Conservation (phyloP, 2,113 vertebrate genomes). For the Gymnocephalus cernua region DNA sequence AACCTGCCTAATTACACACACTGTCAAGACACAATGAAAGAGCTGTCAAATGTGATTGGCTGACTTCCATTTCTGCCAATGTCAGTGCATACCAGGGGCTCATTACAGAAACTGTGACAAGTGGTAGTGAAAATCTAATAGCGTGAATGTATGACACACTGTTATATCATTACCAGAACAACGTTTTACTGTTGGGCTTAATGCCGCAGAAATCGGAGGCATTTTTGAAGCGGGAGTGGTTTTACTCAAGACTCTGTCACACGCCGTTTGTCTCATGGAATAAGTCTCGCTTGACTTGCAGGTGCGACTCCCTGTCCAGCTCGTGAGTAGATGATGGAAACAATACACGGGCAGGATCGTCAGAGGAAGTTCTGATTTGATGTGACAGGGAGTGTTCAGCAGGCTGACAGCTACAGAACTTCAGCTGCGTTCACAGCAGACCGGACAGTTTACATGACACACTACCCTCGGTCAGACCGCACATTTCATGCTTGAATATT, state of each 20-base stretch:
- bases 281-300: slow-evolving; percentile 22
- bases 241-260: slow-evolving; percentile 16
- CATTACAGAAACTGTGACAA: slow-evolving; percentile 65
- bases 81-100: slow-evolving; percentile 74
- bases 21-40: slow-evolving; percentile 63
- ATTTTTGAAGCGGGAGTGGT: slow-evolving; percentile 23
- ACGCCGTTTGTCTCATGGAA: slow-evolving; percentile 20
- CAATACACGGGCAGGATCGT: slow-evolving; percentile 11
- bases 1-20: slow-evolving; percentile 56
- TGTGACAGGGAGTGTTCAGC: slow-evolving; percentile 22
- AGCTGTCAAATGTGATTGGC: slow-evolving; percentile 67
- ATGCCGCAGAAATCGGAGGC: slow-evolving; percentile 39
- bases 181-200: slow-evolving; percentile 52
- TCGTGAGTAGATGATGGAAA: slow-evolving; percentile 29
- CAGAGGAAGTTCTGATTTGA: slow-evolving; percentile 30
- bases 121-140: slow-evolving; percentile 79
- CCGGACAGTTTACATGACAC: slow-evolving; percentile 46
- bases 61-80: slow-evolving; percentile 55
- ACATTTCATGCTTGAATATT: slow-evolving; percentile 36
- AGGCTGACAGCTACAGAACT: slow-evolving; percentile 26
- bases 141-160: slow-evolving; percentile 58
- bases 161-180: slow-evolving; percentile 65
- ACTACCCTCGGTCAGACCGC: neutral
- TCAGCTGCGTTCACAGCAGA: slow-evolving; percentile 27
- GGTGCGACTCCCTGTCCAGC: slow-evolving; percentile 39